A percentile compares a stretch with the other conserved stretches of the same genome.
Evolutionary conservation across 2,797 vertebrate species (phyloP).

Genomic region (Thripadectes ignobilis): DNA sequence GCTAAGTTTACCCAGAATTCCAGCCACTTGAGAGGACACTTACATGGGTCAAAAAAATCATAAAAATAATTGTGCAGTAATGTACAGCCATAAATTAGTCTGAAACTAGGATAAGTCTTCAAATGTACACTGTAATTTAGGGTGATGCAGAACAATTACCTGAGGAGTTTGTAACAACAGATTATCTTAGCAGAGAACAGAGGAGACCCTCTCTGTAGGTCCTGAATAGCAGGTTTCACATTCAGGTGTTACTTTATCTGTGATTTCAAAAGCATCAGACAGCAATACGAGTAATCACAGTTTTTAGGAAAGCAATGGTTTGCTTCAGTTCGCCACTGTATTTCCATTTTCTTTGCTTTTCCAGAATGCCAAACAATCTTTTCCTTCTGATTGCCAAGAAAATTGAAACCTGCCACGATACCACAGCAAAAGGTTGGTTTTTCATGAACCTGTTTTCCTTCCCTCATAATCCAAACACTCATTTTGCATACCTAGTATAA

Average conservation of each 20-base stretch:
- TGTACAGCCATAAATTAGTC: neutral
- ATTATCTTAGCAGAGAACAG: neutral
- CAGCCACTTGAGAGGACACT: neutral
- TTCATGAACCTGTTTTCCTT: neutral
- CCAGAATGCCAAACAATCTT: neutral
- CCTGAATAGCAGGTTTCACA: neutral
- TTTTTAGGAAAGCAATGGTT: neutral
- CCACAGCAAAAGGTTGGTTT: neutral
- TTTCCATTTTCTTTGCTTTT: neutral
- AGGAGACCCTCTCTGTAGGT: neutral
- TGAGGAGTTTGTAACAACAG: neutral
- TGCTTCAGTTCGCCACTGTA: neutral
- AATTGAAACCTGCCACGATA: neutral
- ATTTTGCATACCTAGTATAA: neutral
- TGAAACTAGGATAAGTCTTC: neutral
- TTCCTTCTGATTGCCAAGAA: neutral
- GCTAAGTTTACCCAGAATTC: neutral
- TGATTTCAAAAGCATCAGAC: neutral
- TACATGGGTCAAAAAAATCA: rapidly evolving
- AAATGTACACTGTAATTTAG: neutral
- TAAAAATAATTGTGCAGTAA: neutral
- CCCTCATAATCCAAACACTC: neutral
- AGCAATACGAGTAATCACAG: neutral
- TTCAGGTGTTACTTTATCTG: neutral
- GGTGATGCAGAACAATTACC: neutral